Evolutionary conservation across 1,140 invertebrate species (phyloP).

Genomic region (Dysdera silvatica): DNA sequence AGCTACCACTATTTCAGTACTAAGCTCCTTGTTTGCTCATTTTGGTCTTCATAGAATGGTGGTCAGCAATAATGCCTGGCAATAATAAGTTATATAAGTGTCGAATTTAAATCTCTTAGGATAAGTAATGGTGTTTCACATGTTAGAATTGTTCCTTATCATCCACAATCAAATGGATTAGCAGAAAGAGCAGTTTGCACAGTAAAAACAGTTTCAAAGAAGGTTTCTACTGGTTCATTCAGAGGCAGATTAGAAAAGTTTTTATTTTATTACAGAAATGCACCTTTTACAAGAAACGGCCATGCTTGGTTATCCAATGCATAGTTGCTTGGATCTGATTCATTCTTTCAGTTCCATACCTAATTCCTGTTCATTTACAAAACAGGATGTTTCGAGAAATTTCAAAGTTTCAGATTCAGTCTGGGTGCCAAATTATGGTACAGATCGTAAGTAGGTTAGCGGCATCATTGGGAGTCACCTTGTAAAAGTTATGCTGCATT

Average conservation of each 20-base stretch:
- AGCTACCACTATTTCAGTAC: conserved; percentile 30
- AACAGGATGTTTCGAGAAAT: no score
- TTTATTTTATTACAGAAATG: conserved; percentile 8
- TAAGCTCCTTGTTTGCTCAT: conserved; percentile 41
- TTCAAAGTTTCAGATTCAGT: no score
- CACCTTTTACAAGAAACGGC: no score
- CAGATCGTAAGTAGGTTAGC: no score
- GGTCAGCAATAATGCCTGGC: conserved; percentile 47
- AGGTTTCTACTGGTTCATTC: neutral
- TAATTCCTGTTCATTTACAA: no score
- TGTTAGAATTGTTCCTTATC: conserved; percentile 39
- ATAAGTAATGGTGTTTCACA: conserved; percentile 41
- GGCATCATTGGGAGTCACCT: no score
- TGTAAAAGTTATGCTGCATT: no score
- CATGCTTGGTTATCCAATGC: neutral
- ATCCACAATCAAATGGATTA: conserved; percentile 45
- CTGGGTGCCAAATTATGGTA: no score
- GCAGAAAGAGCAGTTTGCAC: conserved; percentile 38
- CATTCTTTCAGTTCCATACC: no score
- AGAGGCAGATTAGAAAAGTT: neutral
- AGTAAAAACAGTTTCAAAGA: conserved; percentile 19
- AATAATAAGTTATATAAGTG: conserved; percentile 44
- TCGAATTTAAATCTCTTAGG: conserved; percentile 43
- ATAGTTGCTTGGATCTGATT: conserved; percentile 5
- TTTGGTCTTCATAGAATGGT: conserved; percentile 40